A percentile compares a stretch with the other conserved stretches of the same genome.
phyloP scores from a whole-genome alignment of 2,888 invertebrate genomes.

The Malthinus seriepunctatus region DNA sequence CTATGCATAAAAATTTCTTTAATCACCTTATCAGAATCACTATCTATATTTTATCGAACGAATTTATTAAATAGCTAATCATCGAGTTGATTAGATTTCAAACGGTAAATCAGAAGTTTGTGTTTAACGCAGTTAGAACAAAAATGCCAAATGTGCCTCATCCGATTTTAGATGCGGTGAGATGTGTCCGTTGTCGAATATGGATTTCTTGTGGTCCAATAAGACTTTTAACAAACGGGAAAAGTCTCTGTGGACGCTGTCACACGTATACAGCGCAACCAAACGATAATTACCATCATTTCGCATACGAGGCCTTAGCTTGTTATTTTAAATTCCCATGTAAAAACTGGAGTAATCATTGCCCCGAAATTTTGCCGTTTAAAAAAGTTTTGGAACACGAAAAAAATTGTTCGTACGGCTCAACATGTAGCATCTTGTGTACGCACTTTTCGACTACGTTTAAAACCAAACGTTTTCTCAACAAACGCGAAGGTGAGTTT shows the following conservation, averaged over 20 bases:
- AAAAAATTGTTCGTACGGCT: slow-evolving; percentile 42
- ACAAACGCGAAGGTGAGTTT: slow-evolving; percentile 38
- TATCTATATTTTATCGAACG: background rate
- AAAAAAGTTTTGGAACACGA: slow-evolving; percentile 47
- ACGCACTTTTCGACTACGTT: slow-evolving; percentile 41
- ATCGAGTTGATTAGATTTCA: background rate
- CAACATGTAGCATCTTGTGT: slow-evolving; percentile 41
- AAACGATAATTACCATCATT: slow-evolving; percentile 38
- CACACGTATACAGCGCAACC: slow-evolving; percentile 8
- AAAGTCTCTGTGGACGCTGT: slow-evolving; percentile 50
- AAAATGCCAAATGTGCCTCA: slow-evolving; percentile 33
- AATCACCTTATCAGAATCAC: background rate
- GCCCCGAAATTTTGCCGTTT: slow-evolving; percentile 43
- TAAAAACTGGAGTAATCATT: slow-evolving; percentile 45
- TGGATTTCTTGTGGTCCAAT: slow-evolving; percentile 49
- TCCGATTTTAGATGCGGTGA: slow-evolving; percentile 36
- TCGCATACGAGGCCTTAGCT: slow-evolving; percentile 47
- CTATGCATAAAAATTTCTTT: background rate
- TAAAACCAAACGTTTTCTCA: slow-evolving; percentile 40
- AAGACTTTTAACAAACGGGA: slow-evolving; percentile 42
- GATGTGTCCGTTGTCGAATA: slow-evolving; percentile 45
- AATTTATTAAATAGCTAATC: background rate
- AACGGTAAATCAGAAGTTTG: no score
- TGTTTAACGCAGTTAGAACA: background rate
- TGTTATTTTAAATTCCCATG: slow-evolving; percentile 49